Evolutionary conservation across 2,113 vertebrate species (phyloP).

Genomic region (Formicarius rufipectus): DNA sequence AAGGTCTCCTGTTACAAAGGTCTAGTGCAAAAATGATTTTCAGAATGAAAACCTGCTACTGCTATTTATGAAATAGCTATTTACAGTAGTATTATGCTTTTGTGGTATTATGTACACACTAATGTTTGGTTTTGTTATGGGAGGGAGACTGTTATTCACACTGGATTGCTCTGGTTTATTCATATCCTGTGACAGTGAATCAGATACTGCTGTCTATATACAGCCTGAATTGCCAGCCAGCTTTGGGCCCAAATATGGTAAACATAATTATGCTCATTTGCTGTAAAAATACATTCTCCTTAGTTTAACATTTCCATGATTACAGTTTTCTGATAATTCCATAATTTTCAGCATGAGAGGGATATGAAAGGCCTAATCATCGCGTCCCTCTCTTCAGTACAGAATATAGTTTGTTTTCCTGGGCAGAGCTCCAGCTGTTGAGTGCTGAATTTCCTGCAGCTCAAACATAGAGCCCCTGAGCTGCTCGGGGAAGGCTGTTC

Average conservation of each 20-base stretch:
- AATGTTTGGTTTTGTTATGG: slow-evolving; percentile 30
- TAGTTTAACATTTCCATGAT: slow-evolving; percentile 61
- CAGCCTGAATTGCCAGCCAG: slow-evolving; percentile 50
- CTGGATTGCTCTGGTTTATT: slow-evolving; percentile 56
- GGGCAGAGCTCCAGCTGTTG: slow-evolving; percentile 62
- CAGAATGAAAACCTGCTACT: background rate
- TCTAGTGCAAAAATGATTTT: background rate
- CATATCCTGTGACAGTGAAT: slow-evolving; percentile 66
- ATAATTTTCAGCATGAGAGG: slow-evolving; percentile 55
- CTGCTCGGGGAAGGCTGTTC: background rate
- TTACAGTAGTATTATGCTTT: background rate
- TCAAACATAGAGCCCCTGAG: slow-evolving; percentile 2
- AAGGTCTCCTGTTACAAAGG: background rate
- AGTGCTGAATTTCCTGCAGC: slow-evolving; percentile 49
- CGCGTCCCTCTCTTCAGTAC: slow-evolving; percentile 17
- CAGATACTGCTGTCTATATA: slow-evolving; percentile 58
- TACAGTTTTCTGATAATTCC: slow-evolving; percentile 70
- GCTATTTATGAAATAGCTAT: background rate
- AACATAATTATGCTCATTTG: slow-evolving; percentile 67
- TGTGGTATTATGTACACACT: background rate
- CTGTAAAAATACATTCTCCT: slow-evolving; percentile 58
- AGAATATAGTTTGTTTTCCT: slow-evolving; percentile 60
- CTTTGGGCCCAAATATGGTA: slow-evolving; percentile 54
- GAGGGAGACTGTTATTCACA: background rate
- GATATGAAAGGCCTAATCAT: slow-evolving; percentile 64